Percentiles rank a stretch among this genome's conserved stretches.
Evolutionary conservation across 2,797 vertebrate genomes (phyloP).

Genomic region (Emys orbicularis): DNA sequence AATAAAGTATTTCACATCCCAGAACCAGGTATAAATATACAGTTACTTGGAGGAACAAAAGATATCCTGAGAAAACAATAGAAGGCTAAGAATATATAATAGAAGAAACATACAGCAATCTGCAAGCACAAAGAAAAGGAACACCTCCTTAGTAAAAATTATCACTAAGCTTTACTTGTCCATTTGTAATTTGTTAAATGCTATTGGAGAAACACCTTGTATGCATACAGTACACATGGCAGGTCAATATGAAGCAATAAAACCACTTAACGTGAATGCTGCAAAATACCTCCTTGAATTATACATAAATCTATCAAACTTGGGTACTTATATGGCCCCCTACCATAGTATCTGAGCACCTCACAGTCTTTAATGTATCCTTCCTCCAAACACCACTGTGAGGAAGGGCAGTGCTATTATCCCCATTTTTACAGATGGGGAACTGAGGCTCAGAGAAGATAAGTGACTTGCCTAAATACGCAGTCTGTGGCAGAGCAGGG

Average conservation of each 20-base stretch:
- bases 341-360: not conserved
- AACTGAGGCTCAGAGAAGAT: not conserved
- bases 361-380: not conserved
- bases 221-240: not conserved
- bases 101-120: slow-evolving; percentile 47
- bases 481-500: not conserved
- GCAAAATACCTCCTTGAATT: not conserved
- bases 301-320: not conserved
- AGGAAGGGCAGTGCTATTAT: not conserved
- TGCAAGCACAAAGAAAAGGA: slow-evolving; percentile 23
- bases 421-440: not conserved
- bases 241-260: not conserved
- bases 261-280: not conserved
- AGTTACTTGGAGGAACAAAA: slow-evolving; percentile 71
- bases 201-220: not conserved
- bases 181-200: not conserved
- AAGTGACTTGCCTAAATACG: not conserved
- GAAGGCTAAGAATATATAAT: slow-evolving; percentile 64
- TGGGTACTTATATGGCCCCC: not conserved
- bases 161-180: not conserved
- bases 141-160: not conserved
- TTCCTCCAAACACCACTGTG: not conserved
- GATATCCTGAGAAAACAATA: slow-evolving; percentile 73
- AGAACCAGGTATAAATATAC: slow-evolving; percentile 66
- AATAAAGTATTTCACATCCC: slow-evolving; percentile 71